phyloP scores from a whole-genome alignment of 2,113 vertebrate species.

The Cichladusa arquata region DNA sequence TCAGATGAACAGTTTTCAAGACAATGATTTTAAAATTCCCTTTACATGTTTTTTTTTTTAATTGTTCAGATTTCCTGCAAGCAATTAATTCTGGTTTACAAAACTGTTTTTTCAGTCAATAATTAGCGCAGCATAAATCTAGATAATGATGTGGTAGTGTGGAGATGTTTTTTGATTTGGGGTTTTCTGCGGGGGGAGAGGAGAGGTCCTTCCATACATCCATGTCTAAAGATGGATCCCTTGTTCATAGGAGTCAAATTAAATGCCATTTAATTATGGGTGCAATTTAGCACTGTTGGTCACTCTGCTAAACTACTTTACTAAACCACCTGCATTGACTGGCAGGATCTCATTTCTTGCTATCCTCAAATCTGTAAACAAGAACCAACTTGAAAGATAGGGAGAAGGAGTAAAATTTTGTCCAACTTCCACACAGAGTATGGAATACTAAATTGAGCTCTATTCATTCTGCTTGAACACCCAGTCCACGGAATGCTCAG shows the following conservation, averaged over 20 bases:
- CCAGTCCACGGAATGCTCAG: neutral
- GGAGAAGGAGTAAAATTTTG: neutral
- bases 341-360: neutral
- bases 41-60: neutral
- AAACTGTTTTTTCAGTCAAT: neutral
- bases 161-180: neutral
- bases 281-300: neutral
- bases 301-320: neutral
- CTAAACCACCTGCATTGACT: neutral
- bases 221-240: neutral
- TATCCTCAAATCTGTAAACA: neutral
- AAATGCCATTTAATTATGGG: neutral
- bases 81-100: neutral
- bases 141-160: neutral
- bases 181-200: accelerated
- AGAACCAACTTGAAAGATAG: neutral
- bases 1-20: neutral
- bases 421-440: neutral
- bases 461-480: neutral
- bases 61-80: neutral
- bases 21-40: neutral
- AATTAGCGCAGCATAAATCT: neutral
- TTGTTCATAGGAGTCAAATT: neutral
- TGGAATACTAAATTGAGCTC: neutral
- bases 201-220: neutral